Percentiles rank a stretch among this genome's conserved stretches.
Evolutionary conservation across 2,113 vertebrate species (phyloP).

Genomic region (Mormyrus lacerda): DNA sequence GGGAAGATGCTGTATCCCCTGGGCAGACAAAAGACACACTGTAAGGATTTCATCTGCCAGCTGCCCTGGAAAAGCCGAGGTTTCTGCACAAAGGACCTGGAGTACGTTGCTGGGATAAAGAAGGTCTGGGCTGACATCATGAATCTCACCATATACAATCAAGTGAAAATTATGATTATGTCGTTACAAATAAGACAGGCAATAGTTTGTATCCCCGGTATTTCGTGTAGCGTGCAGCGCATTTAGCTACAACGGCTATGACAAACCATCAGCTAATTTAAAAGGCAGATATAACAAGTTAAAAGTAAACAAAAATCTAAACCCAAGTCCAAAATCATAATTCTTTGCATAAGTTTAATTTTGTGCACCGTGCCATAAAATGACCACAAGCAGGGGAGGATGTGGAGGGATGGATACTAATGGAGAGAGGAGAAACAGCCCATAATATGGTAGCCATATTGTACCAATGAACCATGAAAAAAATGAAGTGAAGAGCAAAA

Average conservation of each 20-base stretch:
- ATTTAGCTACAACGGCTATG: not conserved
- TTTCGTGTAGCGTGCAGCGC: not conserved
- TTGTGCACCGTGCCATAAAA: not conserved
- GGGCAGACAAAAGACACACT: not conserved
- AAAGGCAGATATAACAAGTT: not conserved
- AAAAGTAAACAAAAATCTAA: not conserved
- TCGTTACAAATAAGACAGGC: not conserved
- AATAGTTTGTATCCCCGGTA: not conserved
- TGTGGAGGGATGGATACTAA: not conserved
- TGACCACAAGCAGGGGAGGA: not conserved
- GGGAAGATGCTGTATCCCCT: not conserved
- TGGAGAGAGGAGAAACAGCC: not conserved
- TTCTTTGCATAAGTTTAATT: not conserved
- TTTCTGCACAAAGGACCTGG: not conserved
- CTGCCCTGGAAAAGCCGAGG: not conserved
- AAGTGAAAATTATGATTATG: not conserved
- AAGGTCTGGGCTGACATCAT: not conserved
- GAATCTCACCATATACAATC: not conserved
- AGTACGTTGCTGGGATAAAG: not conserved
- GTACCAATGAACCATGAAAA: not conserved
- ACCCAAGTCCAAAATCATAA: not conserved
- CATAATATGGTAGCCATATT: not conserved
- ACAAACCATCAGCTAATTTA: not conserved
- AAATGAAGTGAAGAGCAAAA: not conserved
- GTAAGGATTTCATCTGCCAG: not conserved